Percentiles rank a stretch among this genome's conserved stretches.
phyloP scores from a whole-genome alignment of 2,888 invertebrate species.

The Synergus japonicus region DNA sequence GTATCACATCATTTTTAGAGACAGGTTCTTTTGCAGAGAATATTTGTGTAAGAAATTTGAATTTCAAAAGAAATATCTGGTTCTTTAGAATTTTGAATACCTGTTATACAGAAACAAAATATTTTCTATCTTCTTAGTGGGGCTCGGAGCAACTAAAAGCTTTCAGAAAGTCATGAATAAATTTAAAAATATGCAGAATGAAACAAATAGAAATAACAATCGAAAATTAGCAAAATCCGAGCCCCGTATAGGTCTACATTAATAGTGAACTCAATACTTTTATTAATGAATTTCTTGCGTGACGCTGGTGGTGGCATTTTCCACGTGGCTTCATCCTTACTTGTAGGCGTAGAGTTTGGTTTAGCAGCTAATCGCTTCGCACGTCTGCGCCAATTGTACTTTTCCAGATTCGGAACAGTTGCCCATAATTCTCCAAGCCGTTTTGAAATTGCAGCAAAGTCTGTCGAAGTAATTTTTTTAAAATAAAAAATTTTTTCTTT shows the following conservation, averaged over 20 bases:
- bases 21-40: not conserved
- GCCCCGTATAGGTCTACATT: not conserved
- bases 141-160: too few species aligned
- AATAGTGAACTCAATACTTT: constrained; percentile 68
- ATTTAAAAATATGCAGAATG: too few species aligned
- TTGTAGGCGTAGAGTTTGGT: constrained; percentile 68
- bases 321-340: constrained; percentile 71
- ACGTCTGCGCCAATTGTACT: constrained; percentile 88
- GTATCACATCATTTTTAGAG: not conserved
- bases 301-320: constrained; percentile 72
- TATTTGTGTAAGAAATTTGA: not conserved
- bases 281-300: constrained; percentile 78
- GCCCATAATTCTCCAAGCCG: constrained; percentile 94
- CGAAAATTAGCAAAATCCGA: too few species aligned
- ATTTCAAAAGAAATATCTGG: too few species aligned
- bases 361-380: constrained; percentile 84
- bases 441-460: constrained; percentile 90
- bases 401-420: constrained; percentile 84
- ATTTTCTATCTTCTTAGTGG: constrained; percentile 25
- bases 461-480: constrained; percentile 67
- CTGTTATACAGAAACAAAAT: constrained; percentile 22
- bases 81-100: not conserved
- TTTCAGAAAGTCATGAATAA: too few species aligned
- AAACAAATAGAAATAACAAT: too few species aligned
- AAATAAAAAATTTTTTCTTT: not conserved